Percentiles rank a stretch among this genome's conserved stretches.
Evolutionary conservation across 2,113 vertebrate genomes (phyloP).

Genomic region (Aegypius monachus): DNA sequence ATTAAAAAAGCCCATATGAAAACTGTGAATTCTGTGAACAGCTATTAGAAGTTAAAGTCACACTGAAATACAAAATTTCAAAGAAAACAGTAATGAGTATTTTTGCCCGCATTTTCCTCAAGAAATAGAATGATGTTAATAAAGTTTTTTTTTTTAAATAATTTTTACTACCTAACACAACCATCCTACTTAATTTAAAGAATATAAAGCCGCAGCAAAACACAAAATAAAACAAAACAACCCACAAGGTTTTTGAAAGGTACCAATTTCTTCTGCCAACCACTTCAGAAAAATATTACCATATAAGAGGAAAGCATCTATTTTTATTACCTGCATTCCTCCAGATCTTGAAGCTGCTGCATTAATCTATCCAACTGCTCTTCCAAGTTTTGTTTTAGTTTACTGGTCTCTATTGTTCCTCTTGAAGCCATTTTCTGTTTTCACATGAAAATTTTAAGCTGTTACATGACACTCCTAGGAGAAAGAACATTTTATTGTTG

Average conservation of each 20-base stretch:
- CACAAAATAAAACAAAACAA: not conserved
- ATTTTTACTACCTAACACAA: not conserved
- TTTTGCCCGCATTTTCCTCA: not conserved
- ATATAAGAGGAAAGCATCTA: not conserved
- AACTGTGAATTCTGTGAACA: not conserved
- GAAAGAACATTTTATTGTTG: not conserved
- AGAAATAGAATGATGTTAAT: not conserved
- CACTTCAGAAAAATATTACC: not conserved
- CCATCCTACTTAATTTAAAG: not conserved
- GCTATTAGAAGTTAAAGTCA: not conserved
- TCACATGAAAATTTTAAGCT: slow-evolving; percentile 30
- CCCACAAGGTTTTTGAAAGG: not conserved
- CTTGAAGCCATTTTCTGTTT: slow-evolving; percentile 89
- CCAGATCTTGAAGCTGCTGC: slow-evolving; percentile 96
- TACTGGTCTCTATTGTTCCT: slow-evolving; percentile 91
- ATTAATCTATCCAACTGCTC: slow-evolving; percentile 95
- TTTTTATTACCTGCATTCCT: slow-evolving; percentile 89
- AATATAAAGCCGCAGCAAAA: not conserved
- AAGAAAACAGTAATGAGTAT: not conserved
- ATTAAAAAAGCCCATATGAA: not conserved
- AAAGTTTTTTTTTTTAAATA: not conserved
- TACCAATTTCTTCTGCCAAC: not conserved
- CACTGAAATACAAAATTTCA: not conserved
- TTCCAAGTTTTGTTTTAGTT: slow-evolving; percentile 94
- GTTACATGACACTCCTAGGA: slow-evolving; percentile 30